phyloP scores from a whole-genome alignment of 2,797 vertebrate species.

The Parotocinclus haroldoi region DNA sequence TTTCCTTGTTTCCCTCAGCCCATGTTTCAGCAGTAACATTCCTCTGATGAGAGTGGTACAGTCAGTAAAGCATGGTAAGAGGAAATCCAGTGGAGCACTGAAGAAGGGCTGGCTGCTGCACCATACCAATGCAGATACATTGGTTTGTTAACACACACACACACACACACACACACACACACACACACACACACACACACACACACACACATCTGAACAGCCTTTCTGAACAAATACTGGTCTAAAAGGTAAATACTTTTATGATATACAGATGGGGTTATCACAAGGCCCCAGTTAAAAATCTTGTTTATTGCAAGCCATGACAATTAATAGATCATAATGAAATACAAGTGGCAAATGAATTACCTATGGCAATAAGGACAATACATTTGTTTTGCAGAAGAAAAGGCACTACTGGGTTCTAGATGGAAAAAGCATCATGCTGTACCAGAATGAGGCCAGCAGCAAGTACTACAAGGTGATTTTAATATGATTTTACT shows the following conservation, averaged over 20 bases:
- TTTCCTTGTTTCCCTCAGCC: constrained; percentile 43
- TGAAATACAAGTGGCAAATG: too few relatives aligned
- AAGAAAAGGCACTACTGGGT: constrained; percentile 78
- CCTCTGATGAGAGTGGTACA: constrained; percentile 76
- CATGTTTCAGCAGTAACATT: constrained; percentile 73
- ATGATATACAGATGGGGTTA: too few relatives aligned
- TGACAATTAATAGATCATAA: too few relatives aligned
- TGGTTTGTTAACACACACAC: constrained; percentile 58
- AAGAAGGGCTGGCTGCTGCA: constrained; percentile 74
- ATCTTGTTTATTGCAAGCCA: too few relatives aligned
- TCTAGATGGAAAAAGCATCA: constrained; percentile 71
- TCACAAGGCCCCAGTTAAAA: too few relatives aligned
- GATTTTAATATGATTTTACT: too few relatives aligned
- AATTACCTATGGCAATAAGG: not conserved
- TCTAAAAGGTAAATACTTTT: not conserved
- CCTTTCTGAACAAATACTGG: not conserved
- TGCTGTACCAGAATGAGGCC: constrained; percentile 70
- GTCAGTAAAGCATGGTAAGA: constrained; percentile 69
- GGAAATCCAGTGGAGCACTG: constrained; percentile 56
- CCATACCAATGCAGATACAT: constrained; percentile 63
- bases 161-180: constrained; percentile 14
- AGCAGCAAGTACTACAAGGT: constrained; percentile 76
- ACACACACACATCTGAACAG: constrained; percentile 10
- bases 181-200: constrained; percentile 4
- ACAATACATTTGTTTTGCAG: constrained; percentile 50